Percentiles rank a stretch among this genome's conserved stretches.
Conservation (phyloP, 2,888 invertebrate species). For the Aromia moschata region DNA sequence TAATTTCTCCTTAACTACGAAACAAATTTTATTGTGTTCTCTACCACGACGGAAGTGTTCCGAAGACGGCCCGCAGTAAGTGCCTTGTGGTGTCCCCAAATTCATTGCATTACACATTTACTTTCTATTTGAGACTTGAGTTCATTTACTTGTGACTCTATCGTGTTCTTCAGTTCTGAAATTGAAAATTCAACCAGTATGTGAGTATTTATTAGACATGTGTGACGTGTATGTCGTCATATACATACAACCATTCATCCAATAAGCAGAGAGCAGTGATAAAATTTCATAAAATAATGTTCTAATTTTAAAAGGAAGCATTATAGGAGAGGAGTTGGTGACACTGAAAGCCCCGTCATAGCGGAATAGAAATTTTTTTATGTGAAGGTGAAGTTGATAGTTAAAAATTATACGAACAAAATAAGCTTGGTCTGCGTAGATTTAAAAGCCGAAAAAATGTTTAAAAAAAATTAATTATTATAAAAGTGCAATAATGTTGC, state of each 20-base stretch:
- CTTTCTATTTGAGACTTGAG: constrained; percentile 96
- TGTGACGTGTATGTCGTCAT: constrained; percentile 6
- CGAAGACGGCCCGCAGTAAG: constrained; percentile 58
- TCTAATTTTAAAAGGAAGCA: too few species aligned
- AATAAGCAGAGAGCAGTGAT: constrained; percentile 21
- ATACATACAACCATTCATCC: constrained; percentile 22
- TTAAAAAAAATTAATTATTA: too few species aligned
- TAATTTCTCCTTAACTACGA: constrained; percentile 19
- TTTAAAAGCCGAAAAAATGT: too few species aligned
- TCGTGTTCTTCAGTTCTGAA: constrained; percentile 96
- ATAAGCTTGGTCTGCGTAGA: too few species aligned
- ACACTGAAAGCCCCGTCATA: too few species aligned
- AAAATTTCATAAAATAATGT: constrained; percentile 16
- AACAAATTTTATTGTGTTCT: constrained; percentile 33
- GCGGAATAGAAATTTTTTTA: too few species aligned
- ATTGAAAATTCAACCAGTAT: constrained; percentile 59
- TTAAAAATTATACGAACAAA: too few species aligned
- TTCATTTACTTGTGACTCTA: constrained; percentile 97
- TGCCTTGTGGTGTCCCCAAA: constrained; percentile 62
- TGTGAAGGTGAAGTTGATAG: too few species aligned
- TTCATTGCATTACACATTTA: constrained; percentile 95
- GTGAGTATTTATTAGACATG: constrained; percentile 35
- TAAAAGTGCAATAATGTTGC: too few species aligned
- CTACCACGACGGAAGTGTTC: constrained; percentile 35
- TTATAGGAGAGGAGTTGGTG: too few species aligned